Evolutionary conservation across 2,888 invertebrate genomes (phyloP), one percentile per base, ranked within the genome.

Genomic region (Fragum sueziense): DNA sequence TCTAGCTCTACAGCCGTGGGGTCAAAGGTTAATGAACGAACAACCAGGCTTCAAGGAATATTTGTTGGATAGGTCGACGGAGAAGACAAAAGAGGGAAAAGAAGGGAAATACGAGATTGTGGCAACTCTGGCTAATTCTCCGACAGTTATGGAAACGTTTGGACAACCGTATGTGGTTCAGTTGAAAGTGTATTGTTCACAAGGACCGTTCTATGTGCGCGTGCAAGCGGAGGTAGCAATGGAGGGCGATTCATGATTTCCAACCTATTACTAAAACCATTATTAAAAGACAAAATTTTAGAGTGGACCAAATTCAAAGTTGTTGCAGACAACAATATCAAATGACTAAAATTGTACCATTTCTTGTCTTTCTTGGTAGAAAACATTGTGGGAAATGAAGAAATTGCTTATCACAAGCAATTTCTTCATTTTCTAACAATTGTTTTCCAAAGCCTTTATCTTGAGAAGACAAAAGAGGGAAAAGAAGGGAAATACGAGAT

Each of bases 121-220:
- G 20, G 94, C 68, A 92, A 86, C 84, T 4, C 70, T 91, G 61
- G 94, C 95, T 0, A 93, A 94, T 47, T 93, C 94, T 4, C 91
- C 91, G 2, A 91, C 92, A 0, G 80, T 91, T 33, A 54, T 84
- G 87, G 73, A 93, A 61, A 94, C 95, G 74, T 96, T 96, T 92
- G 96, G 96, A 88, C 92, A 94, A 9, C 94, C 94, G 70, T 95
- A 94, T 22, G 93, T 94, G 77, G 92, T 94, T n/a, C 95, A 95
- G 90, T 93, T 97, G 27, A 95, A 95, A 83, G 94, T 94, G 25
- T 97, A 95, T 93, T 95, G 96, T 14, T 95, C 95, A 59, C 95
- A 97, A 91, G 98, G 98, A 0, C 96, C 97, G 2, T 96, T 96
- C 91, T 96, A 95, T 93, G 94, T 96, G n/a, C 95, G 95, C 86